phyloP scores from a whole-genome alignment of 2,888 invertebrate genomes.

The Cantharis flavilabris region DNA sequence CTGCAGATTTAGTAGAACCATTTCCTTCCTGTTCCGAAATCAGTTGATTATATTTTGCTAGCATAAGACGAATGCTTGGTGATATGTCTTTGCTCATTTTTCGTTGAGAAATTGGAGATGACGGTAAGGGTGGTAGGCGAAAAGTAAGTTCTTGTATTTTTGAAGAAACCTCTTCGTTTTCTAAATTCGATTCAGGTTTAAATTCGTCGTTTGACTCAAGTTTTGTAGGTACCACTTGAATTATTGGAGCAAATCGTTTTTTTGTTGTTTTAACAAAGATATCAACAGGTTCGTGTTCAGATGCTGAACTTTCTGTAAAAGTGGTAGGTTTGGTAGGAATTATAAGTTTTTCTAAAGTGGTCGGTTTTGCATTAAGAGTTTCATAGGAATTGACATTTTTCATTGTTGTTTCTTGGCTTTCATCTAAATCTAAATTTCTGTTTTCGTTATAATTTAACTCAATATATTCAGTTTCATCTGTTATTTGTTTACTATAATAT shows the following conservation, averaged over 20 bases:
- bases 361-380: constrained; percentile 34
- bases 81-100: constrained; percentile 68
- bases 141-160: constrained; percentile 58
- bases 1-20: constrained; percentile 44
- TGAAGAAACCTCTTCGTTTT: not conserved
- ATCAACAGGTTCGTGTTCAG: constrained; percentile 54
- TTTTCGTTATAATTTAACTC: not conserved
- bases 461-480: constrained; percentile 46
- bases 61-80: constrained; percentile 72
- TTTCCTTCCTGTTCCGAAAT: constrained; percentile 61
- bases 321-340: constrained; percentile 44
- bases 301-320: constrained; percentile 26
- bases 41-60: constrained; percentile 70
- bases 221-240: constrained; percentile 27
- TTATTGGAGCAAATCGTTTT: constrained; percentile 73
- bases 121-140: constrained; percentile 62
- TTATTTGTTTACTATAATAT: constrained; percentile 36
- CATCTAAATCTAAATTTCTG: not conserved
- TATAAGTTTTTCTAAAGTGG: constrained; percentile 42
- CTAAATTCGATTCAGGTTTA: not conserved
- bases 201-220: not conserved
- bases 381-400: not conserved
- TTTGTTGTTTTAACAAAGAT: constrained; percentile 81
- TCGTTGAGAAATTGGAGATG: constrained; percentile 62
- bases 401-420: not conserved